Evolutionary conservation across 1,140 invertebrate genomes (phyloP), one percentile per base, ranked within the genome.

Genomic region (Drosophila elegans): DNA sequence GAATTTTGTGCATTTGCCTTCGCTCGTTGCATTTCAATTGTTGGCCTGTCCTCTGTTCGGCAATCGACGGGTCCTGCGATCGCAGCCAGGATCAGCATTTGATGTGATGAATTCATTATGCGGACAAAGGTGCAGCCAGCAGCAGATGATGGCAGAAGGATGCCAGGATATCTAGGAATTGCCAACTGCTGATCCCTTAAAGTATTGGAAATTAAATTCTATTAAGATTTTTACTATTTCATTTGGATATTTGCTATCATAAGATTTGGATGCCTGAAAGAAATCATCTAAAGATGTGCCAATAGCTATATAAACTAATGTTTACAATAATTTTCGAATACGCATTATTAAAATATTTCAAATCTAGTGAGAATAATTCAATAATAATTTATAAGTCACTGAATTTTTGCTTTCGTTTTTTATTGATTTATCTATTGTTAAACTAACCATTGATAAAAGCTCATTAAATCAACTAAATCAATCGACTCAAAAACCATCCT

Each of bases 101-200:
- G 54, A 74, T 82, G 34, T 64, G 69, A 79, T 82, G 66, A 62
- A 62, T 83, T 83, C 75, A 83, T 83, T 83, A 83, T 67, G 52
- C 60, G 34, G 45, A 64, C 71, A 74, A 62, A 38, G 32, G 42
- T 13, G 10, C 46, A 45, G 39, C 27, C 46, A 38, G 41, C 13
- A 42, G 64, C 59, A 67, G 60, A 56, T 72, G 67, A 73, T 51
- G 48, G 39, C 49, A 7, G 27, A 25, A 27, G 32, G 44, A 29
- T 56, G 39, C 27, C 25, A 49, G 12, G 34, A 46, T n/a, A 55
- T 25, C 25, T 49, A 62, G 27, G 12, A 51, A 64, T 67, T 67
- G 25, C 41, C 38, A 53, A 4, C n/a, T 34, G 3, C 16, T 25
- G 16, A 46, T 38, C 12, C 13, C 12, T 21, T 21, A 1, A 32